These are phyloP conservation scores for Argopecten irradians DNA, from an alignment of 1,140 invertebrate genomes.

Conservation along the genomic window DNA sequence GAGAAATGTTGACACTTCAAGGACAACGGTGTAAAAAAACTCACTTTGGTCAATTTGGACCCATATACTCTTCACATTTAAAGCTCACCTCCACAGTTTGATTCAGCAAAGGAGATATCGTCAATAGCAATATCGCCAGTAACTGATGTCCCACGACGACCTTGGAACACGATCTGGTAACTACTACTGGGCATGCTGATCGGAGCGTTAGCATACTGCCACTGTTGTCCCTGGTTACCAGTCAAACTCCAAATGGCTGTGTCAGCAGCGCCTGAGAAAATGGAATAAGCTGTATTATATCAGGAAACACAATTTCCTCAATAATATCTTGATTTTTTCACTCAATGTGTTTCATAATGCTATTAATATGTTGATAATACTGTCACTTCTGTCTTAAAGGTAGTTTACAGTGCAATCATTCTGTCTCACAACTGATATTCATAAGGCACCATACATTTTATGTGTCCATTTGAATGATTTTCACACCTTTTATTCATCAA, in stretches of 20 bases:
- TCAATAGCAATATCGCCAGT: slow-evolving; percentile 87
- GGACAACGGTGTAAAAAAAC: too few species aligned
- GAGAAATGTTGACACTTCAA: too few species aligned
- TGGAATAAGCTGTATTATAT: background rate
- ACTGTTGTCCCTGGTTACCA: slow-evolving; percentile 58
- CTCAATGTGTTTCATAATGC: too few species aligned
- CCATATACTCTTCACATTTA: too few species aligned
- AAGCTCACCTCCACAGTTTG: slow-evolving; percentile 68
- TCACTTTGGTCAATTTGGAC: too few species aligned
- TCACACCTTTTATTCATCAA: too few species aligned
- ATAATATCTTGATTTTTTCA: background rate
- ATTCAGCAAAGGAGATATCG: slow-evolving; percentile 79
- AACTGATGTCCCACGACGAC: slow-evolving; percentile 82
- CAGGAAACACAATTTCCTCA: background rate
- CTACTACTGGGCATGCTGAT: slow-evolving; percentile 45
- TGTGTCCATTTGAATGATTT: too few species aligned
- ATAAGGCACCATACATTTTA: too few species aligned
- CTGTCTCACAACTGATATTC: too few species aligned
- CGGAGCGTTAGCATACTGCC: slow-evolving; percentile 62
- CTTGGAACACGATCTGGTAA: slow-evolving; percentile 72
- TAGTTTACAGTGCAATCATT: too few species aligned
- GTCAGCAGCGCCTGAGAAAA: background rate
- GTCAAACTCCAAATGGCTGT: slow-evolving; percentile 52
- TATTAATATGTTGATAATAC: too few species aligned
- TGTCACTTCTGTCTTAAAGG: too few species aligned